A percentile compares a stretch with the other conserved stretches of the same genome.
Conservation (phyloP, 2,113 vertebrate genomes). For the Microcebus jonahi region DNA sequence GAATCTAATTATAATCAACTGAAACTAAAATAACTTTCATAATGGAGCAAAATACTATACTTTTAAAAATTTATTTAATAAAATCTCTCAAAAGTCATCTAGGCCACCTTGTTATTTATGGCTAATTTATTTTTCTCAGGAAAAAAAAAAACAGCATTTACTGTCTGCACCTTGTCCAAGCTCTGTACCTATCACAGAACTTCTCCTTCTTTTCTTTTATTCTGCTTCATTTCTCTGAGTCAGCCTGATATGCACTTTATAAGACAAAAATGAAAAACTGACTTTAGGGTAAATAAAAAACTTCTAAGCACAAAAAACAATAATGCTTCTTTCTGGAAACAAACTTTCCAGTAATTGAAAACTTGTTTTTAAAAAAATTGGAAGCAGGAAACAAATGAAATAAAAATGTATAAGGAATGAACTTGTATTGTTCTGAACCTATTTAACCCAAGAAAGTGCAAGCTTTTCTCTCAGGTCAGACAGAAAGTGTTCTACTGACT, state of each 20-base stretch:
- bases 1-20: neutral
- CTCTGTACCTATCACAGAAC: fast-evolving
- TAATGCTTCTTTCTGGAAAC: slow-evolving; percentile 8
- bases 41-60: neutral
- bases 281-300: neutral
- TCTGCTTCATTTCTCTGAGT: neutral
- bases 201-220: neutral
- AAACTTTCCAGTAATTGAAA: neutral
- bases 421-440: neutral
- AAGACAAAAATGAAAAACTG: neutral
- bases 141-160: neutral
- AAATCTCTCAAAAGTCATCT: neutral
- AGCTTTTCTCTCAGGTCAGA: neutral
- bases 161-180: neutral
- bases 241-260: neutral
- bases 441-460: neutral
- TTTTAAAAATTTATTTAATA: neutral
- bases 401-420: neutral
- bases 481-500: neutral
- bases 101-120: neutral
- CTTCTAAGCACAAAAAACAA: neutral
- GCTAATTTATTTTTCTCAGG: neutral
- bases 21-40: neutral
- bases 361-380: neutral
- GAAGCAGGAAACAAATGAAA: neutral